Base-by-base conservation (phyloP, 2,113 vertebrate genomes). In the Callospermophilus lateralis region DNA sequence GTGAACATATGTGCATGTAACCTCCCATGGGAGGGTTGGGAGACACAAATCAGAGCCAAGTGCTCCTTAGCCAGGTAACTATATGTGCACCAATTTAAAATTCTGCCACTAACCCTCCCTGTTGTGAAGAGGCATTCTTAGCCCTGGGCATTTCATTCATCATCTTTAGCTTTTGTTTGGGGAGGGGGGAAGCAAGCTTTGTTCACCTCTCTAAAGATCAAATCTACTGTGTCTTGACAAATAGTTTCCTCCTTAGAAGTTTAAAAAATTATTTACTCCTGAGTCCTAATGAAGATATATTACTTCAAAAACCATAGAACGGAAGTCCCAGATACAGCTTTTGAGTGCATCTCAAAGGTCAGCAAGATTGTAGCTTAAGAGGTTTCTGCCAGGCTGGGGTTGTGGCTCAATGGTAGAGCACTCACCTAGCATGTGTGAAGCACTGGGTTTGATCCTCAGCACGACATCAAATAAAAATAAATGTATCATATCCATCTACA, bases 231-330 rank as follows among this genome's bases (percentile, higher is more conserved):
- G 92, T 85, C 92, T 92, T 95, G 93, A 97, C 93, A 96, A 96
- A 98, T 93, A 87, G 96, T 83, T 97, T 97, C 96, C 94, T 96
- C 96, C 78, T 78, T 68, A 37, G n/a, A 83, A 89, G 76, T 87
- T 97, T 72, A 90, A 94, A 96, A 94, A 53, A 90, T 76, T 95
- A 93, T 93, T 96, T 96, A 94, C 95, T 90, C 91, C 96, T 96
- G 88, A 97, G 63, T 93, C 78, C 91, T 96, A 94, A 97, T 97
- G 97, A 97, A 98, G 95, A 98, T 86, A 67, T 76, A 98, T 95
- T 32, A 74, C 93, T 89, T 96, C 89, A 93, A 96, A 96, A 76
- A 39, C 89, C 55, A 83, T 70, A 73, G 63, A 81, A 89, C 9
- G 89, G 73, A 96, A 72, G 85, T 88, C 81, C 81, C 37, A 90